Evolutionary conservation across 64 coral and sea anemone genomes (phyloP).

Genomic region (Montipora capricornis): DNA sequence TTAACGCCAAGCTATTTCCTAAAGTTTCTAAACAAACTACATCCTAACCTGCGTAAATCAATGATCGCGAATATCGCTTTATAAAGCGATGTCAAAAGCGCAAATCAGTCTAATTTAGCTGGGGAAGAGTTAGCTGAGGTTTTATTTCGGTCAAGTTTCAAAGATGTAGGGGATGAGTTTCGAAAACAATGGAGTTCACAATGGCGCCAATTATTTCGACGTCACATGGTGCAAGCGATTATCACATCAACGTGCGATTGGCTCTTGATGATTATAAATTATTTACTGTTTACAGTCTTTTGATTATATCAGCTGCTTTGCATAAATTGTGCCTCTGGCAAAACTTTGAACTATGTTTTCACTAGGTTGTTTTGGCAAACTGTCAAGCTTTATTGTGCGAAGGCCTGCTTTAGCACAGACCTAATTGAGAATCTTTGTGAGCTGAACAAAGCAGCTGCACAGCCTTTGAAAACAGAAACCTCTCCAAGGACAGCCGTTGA

Average conservation of each 20-base stretch:
- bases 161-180: background rate
- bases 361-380: constrained; percentile 51
- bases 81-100: no score
- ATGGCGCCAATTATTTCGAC: constrained; percentile 52
- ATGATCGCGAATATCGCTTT: no score
- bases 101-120: background rate
- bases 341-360: constrained; percentile 42
- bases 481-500: background rate
- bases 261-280: constrained; percentile 43
- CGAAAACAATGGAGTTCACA: constrained; percentile 40
- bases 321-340: constrained; percentile 63
- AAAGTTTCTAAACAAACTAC: background rate
- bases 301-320: constrained; percentile 59
- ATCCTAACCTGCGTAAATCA: no score
- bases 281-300: constrained; percentile 63
- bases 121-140: background rate
- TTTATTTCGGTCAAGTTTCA: background rate
- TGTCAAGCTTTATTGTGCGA: constrained; percentile 50
- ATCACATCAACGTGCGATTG: constrained; percentile 46
- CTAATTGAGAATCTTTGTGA: constrained; percentile 42
- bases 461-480: background rate
- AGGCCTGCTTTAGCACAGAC: constrained; percentile 30
- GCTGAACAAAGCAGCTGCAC: constrained; percentile 20
- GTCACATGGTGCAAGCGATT: constrained; percentile 47
- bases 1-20: background rate